These are phyloP conservation scores for Cheilosia impressa DNA, from an alignment of 2,888 invertebrate genomes.

Conservation along the genomic window DNA sequence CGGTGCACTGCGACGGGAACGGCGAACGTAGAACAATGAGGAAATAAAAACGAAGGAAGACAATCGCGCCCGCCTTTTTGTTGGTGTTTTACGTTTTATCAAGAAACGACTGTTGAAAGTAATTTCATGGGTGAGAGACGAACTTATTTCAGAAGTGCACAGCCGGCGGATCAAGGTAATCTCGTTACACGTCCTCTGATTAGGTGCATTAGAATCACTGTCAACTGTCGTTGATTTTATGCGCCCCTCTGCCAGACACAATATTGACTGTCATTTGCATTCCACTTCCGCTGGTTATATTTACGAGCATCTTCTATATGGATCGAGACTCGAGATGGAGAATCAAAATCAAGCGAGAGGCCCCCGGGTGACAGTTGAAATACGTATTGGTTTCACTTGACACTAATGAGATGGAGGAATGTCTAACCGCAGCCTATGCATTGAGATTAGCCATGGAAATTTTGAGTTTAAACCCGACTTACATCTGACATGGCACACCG, in stretches of 20 bases:
- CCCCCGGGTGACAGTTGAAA: conserved; percentile 10
- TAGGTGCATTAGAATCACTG: conserved; percentile 24
- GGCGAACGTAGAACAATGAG: conserved; percentile 20
- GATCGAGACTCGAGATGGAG: neutral
- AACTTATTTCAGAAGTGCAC: conserved; percentile 32
- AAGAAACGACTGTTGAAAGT: conserved; percentile 32
- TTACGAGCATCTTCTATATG: neutral
- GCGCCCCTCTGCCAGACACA: neutral
- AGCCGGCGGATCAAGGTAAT: conserved; percentile 36
- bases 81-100: conserved; percentile 9
- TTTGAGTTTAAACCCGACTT: conserved; percentile 20
- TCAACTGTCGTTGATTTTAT: conserved; percentile 9
- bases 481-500: neutral
- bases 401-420: conserved; percentile 70
- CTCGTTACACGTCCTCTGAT: conserved; percentile 45
- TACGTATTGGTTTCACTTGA: conserved; percentile 53
- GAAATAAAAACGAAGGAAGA: conserved; percentile 29
- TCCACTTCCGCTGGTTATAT: conserved; percentile 53
- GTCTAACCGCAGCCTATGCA: conserved; percentile 23
- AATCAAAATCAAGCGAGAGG: too few species aligned
- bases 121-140: conserved; percentile 55
- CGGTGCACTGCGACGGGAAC: neutral
- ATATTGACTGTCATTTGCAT: conserved; percentile 48
- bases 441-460: conserved; percentile 37
- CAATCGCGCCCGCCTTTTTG: conserved; percentile 30